phyloP scores from a whole-genome alignment of 1,140 invertebrate genomes.

The Nymphalis io region DNA sequence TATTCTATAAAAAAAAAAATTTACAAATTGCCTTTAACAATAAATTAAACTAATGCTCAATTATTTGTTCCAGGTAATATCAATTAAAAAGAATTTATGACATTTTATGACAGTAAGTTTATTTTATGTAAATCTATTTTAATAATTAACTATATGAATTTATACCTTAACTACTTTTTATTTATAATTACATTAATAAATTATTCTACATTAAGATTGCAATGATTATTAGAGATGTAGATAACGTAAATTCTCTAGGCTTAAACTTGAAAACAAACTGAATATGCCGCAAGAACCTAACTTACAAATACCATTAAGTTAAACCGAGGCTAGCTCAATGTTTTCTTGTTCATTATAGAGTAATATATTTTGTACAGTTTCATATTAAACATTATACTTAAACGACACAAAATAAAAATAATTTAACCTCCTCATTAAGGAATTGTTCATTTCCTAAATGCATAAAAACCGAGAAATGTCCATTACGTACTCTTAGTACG shows the following conservation, averaged over 20 bases:
- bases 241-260: background rate
- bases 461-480: no score
- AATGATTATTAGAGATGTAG: background rate
- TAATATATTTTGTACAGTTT: background rate
- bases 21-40: no score
- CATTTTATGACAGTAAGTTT: background rate
- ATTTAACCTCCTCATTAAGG: background rate
- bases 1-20: no score
- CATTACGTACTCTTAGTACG: no score
- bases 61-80: background rate
- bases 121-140: background rate
- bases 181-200: background rate
- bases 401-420: background rate
- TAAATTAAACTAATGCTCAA: background rate
- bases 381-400: no score
- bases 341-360: background rate
- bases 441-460: no score
- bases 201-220: background rate
- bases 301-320: conserved; percentile 8
- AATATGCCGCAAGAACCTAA: conserved; percentile 3
- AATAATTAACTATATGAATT: background rate
- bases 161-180: background rate
- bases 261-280: conserved; percentile 12
- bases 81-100: background rate
- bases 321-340: conserved; percentile 7